These are phyloP conservation scores for Dinomys branickii DNA, from an alignment of 2,113 vertebrate species.

Conservation along the genomic window DNA sequence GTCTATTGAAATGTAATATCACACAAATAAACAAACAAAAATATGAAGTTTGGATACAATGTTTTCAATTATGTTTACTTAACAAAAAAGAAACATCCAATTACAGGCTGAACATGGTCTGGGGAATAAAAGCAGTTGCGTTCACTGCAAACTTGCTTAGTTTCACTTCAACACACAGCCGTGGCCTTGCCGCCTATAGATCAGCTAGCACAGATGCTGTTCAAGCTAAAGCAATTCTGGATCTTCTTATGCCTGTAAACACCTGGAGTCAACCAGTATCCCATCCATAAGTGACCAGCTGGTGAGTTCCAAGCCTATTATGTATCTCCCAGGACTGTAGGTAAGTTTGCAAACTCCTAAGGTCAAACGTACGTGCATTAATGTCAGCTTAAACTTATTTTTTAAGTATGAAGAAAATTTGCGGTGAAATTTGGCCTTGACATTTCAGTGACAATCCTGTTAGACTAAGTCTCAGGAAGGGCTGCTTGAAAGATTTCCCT, in stretches of 20 bases:
- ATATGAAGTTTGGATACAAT: slow-evolving; percentile 30
- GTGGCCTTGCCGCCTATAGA: neutral
- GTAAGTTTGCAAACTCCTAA: slow-evolving; percentile 67
- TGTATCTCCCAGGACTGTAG: neutral
- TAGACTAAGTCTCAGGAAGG: slow-evolving; percentile 75
- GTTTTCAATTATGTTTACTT: slow-evolving; percentile 44
- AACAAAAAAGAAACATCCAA: neutral
- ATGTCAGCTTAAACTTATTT: slow-evolving; percentile 4
- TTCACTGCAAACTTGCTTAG: neutral
- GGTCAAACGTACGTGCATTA: slow-evolving; percentile 75
- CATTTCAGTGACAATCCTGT: slow-evolving; percentile 53
- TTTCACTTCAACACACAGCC: neutral
- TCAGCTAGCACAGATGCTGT: neutral
- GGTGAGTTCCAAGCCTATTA: neutral
- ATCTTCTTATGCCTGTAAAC: neutral
- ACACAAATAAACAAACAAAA: slow-evolving; percentile 19
- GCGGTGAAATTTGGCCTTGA: neutral
- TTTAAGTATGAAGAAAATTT: slow-evolving; percentile 12
- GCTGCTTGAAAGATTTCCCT: slow-evolving; percentile 77
- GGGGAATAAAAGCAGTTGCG: neutral
- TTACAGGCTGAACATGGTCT: neutral
- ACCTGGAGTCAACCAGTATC: neutral
- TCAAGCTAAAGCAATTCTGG: neutral
- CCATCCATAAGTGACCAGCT: neutral
- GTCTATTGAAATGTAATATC: slow-evolving; percentile 16